Evolutionary conservation across 2,113 vertebrate species (phyloP), one percentile per base, ranked within the genome.

Genomic region (Neolamprologus caudopunctatus): DNA sequence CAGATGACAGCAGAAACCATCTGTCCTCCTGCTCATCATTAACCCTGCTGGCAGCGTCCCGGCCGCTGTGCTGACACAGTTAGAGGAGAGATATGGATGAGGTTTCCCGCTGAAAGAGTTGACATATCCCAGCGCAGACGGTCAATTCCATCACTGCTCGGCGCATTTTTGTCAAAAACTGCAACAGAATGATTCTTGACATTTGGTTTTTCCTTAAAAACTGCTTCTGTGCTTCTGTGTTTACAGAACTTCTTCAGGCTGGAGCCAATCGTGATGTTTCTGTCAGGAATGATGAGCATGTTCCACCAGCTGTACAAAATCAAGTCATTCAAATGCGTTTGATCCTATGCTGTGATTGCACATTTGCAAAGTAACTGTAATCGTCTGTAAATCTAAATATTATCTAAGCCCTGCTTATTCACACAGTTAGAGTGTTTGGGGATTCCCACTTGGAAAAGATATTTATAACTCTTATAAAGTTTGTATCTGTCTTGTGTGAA

Each of bases 1-100:
- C 86, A 90, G 88, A 84, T 90, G 87, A 94, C 94, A 92, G 92
- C 85, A 63, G 88, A 91, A 94, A 92, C 79, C 93, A 94, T 93
- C 91, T 93, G 90, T 90, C 91, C 85, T 45, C 37, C 28, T 82
- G 61, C 89, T 93, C 93, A 90, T 94, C 91, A 92, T 95, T 93
- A 94, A 93, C 90, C 90, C 86, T 33, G 88, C 88, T 91, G 87
- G 89, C 92, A 89, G 16, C 11, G 45, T 84, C 91, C 78, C 31
- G 81, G 89, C 89, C 7, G 9, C 87, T 85, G 87, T 53, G 88
- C 86, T 86, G 82, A 90, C 89, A 89, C 45, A 87, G 85, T 84
- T 26, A 71, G 78, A 85, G 71, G 55, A 90, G 28, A 50, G 91
- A 85, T 83, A 89, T 55, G 87, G 63, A 88, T 53, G 86, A 87